Evolutionary conservation across 2,888 invertebrate genomes (phyloP).

Genomic region (Petrolisthes cinctipes): DNA sequence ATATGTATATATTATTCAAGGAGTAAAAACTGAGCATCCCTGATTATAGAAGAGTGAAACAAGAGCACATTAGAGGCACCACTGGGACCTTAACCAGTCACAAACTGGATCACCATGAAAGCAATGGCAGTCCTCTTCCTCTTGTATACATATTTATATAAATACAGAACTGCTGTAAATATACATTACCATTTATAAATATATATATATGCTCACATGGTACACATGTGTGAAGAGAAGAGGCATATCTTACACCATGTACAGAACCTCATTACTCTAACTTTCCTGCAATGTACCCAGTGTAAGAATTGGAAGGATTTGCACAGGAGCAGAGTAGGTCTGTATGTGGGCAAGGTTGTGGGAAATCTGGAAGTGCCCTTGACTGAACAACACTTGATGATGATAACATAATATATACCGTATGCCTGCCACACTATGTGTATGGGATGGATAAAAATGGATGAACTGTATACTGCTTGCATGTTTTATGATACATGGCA

Average conservation of each 20-base stretch:
- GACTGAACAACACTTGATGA: no score
- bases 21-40: slow-evolving; percentile 57
- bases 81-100: slow-evolving; percentile 15
- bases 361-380: no score
- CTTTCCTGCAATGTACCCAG: slow-evolving; percentile 11
- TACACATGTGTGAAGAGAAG: slow-evolving; percentile 1
- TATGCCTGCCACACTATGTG: no score
- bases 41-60: slow-evolving; percentile 51
- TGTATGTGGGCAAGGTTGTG: background rate
- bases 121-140: slow-evolving; percentile 14
- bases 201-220: slow-evolving; percentile 16
- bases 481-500: no score
- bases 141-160: slow-evolving; percentile 16
- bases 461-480: no score
- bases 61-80: slow-evolving; percentile 32
- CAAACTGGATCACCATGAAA: slow-evolving; percentile 13
- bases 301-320: slow-evolving; percentile 12
- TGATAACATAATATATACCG: no score
- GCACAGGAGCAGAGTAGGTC: background rate
- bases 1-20: slow-evolving; percentile 46
- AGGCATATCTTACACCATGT: background rate
- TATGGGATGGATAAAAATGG: no score
- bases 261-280: background rate
- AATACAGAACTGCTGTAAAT: background rate
- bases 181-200: slow-evolving; percentile 14